Evolutionary conservation across 2,888 invertebrate species (phyloP).

Genomic region (Carterocephalus palaemon): DNA sequence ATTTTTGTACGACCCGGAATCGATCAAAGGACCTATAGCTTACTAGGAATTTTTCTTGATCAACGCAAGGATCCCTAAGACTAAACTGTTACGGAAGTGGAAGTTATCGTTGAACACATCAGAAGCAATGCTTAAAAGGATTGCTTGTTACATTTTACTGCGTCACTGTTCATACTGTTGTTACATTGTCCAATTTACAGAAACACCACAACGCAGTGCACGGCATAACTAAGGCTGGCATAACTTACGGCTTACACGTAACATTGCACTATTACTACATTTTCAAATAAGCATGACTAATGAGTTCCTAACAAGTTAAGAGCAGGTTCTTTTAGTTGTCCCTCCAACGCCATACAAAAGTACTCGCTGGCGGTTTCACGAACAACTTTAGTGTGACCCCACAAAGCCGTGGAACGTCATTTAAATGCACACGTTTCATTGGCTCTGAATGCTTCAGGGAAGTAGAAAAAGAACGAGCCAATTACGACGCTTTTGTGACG

Average conservation of each 20-base stretch:
- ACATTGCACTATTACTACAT: slow-evolving; percentile 42
- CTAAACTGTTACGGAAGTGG: too few species aligned
- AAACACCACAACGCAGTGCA: background rate
- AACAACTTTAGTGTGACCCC: slow-evolving; percentile 75
- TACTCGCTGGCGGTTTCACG: slow-evolving; percentile 66
- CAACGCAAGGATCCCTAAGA: too few species aligned
- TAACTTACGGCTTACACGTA: slow-evolving; percentile 32
- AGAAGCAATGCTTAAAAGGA: too few species aligned
- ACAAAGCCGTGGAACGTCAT: slow-evolving; percentile 77
- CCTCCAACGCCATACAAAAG: slow-evolving; percentile 65
- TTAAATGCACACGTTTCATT: slow-evolving; percentile 80
- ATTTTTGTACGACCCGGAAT: too few species aligned
- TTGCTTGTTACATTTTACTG: background rate
- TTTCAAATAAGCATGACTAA: slow-evolving; percentile 70
- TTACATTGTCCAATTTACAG: slow-evolving; percentile 5
- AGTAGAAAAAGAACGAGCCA: slow-evolving; percentile 78
- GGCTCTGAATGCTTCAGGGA: slow-evolving; percentile 78
- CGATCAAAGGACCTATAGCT: too few species aligned
- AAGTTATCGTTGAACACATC: too few species aligned
- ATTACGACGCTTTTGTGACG: slow-evolving; percentile 76
- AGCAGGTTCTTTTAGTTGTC: slow-evolving; percentile 62
- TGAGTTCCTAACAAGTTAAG: slow-evolving; percentile 65
- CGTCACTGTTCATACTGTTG: background rate
- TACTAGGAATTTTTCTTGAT: too few species aligned
- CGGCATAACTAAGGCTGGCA: slow-evolving; percentile 4